These are phyloP conservation scores for Taenioides sp. DNA, from an alignment of 2,797 vertebrate genomes.

Conservation along the genomic window DNA sequence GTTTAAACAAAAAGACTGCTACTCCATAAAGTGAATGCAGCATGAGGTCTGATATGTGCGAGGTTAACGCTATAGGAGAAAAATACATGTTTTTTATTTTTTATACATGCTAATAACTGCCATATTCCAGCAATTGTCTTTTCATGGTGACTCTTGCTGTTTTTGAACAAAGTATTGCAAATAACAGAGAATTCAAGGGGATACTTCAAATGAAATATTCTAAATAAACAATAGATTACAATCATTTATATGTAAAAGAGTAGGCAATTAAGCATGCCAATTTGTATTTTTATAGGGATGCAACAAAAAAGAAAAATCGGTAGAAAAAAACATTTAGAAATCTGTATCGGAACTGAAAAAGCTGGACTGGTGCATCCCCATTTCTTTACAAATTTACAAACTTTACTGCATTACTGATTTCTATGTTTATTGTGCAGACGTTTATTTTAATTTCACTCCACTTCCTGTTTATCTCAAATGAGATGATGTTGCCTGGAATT, in stretches of 20 bases:
- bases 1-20: neutral
- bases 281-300: neutral
- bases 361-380: too few relatives aligned
- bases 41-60: neutral
- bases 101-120: conserved; percentile 1
- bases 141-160: conserved; percentile 1
- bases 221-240: neutral
- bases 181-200: neutral
- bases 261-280: neutral
- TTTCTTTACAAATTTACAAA: too few relatives aligned
- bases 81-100: neutral
- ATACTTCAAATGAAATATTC: neutral
- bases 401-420: too few relatives aligned
- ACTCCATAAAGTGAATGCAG: conserved; percentile 1
- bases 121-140: neutral
- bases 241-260: neutral
- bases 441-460: too few relatives aligned
- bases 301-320: too few relatives aligned
- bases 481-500: too few relatives aligned
- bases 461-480: too few relatives aligned
- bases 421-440: too few relatives aligned
- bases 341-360: too few relatives aligned
- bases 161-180: conserved; percentile 10
- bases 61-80: conserved; percentile 7
- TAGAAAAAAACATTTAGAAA: too few relatives aligned